These are phyloP conservation scores for Scaptomyza montana DNA, from an alignment of 1,140 invertebrate genomes.

Conservation along the genomic window DNA sequence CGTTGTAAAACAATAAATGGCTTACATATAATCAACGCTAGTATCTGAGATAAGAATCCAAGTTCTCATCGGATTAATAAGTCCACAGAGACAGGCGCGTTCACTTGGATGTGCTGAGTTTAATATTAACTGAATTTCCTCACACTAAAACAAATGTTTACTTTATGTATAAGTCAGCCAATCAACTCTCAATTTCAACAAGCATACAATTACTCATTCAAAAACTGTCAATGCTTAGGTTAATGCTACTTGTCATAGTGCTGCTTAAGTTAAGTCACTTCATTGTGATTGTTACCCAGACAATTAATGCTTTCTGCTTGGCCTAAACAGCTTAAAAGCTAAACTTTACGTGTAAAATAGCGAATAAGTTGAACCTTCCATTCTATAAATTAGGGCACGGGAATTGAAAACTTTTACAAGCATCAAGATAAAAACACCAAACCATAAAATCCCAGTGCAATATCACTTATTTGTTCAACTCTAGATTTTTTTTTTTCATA, in stretches of 20 bases:
- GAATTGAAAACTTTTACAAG: no score
- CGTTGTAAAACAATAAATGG: slow-evolving; percentile 47
- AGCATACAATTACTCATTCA: slow-evolving; percentile 51
- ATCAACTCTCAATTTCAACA: slow-evolving; percentile 37
- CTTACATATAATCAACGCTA: slow-evolving; percentile 50
- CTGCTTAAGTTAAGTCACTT: background rate
- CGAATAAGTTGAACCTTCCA: no score
- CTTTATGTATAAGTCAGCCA: slow-evolving; percentile 12
- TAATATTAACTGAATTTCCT: background rate
- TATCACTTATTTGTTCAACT: background rate
- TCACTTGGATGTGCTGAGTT: background rate
- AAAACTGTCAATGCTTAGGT: slow-evolving; percentile 7
- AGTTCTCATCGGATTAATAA: slow-evolving; percentile 1
- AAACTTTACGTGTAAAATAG: background rate
- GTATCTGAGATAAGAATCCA: slow-evolving; percentile 29
- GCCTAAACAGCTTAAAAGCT: background rate
- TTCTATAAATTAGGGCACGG: no score
- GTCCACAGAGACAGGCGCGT: slow-evolving; percentile 14
- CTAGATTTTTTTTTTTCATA: background rate
- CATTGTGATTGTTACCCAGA: slow-evolving; percentile 1
- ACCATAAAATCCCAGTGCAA: background rate
- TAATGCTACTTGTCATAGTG: background rate
- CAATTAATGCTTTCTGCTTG: background rate
- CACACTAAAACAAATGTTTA: background rate
- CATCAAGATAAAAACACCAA: no score